Evolutionary conservation across 2,113 vertebrate species (phyloP), one percentile per base, ranked within the genome.

Genomic region (Catharus fuscescens): DNA sequence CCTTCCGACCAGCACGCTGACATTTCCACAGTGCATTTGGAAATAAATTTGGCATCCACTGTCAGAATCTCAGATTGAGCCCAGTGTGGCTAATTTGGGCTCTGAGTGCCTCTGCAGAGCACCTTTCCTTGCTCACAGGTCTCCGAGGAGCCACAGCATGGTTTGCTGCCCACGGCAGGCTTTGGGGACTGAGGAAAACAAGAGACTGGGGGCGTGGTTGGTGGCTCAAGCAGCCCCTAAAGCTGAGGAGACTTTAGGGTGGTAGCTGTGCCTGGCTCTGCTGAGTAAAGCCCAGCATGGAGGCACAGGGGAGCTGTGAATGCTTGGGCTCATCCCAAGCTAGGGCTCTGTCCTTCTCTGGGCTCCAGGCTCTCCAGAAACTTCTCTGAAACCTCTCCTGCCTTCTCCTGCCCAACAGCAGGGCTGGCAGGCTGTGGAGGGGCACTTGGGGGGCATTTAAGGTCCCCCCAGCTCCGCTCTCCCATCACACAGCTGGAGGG

Each of bases 21-120:
- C 97, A 98, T 98, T 98, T 98, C 96, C 97, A 97, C 96, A 97
- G 96, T 85, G 96, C 96, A n/a, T 96, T 97, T 97, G 97, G 97
- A 98, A 98, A 98, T 97, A 98, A 97, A 98, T 97, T 97, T 97
- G 97, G 97, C 97, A 97, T 90, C 53, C 32, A 13, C 93, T 96
- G 91, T 95, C 96, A 97, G 88, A 97, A 93, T 95, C 97, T 98
- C 94, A 97, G 95, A 92, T 80, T 88, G 72, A 94, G 95, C 88
- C 91, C 89, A 80, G 82, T 10, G 69, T 5, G 5, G 80, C 76
- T 91, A 70, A 94, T 91, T 88, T 61, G 67, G 88, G 76, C 77
- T 78, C 48, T 44, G 38, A 90, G 29, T 79, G 85, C 65, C 71
- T 90, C 92, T 96, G 93, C 86, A 48, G 79, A 86, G 69, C 80